phyloP scores from a whole-genome alignment of 2,888 invertebrate genomes.

The Mythimna pallens region DNA sequence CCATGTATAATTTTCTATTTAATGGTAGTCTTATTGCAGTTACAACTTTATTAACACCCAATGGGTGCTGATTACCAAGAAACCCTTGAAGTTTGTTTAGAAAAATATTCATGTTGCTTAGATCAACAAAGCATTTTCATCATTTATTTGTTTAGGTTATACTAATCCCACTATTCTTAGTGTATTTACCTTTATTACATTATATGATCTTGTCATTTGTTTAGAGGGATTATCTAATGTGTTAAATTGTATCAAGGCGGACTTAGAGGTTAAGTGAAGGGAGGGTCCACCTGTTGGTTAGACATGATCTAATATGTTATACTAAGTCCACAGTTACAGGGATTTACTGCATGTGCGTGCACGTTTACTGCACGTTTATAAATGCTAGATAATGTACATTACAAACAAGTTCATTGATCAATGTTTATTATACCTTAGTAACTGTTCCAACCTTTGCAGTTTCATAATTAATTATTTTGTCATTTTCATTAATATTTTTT shows the following conservation, averaged over 20 bases:
- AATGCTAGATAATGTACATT: slow-evolving; percentile 15
- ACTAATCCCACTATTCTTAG: slow-evolving; percentile 29
- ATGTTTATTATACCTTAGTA: neutral
- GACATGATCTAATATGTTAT: slow-evolving; percentile 53
- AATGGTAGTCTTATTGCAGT: slow-evolving; percentile 39
- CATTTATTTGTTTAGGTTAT: slow-evolving; percentile 37
- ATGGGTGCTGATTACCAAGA: neutral
- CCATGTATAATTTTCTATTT: slow-evolving; percentile 52
- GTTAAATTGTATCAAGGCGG: slow-evolving; percentile 47
- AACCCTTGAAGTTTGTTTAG: neutral
- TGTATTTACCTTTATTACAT: slow-evolving; percentile 33
- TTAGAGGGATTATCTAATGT: slow-evolving; percentile 31
- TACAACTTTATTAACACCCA: slow-evolving; percentile 23
- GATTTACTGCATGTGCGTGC: slow-evolving; percentile 30
- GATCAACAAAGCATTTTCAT: slow-evolving; percentile 21
- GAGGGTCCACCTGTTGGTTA: slow-evolving; percentile 47
- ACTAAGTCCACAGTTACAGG: slow-evolving; percentile 27
- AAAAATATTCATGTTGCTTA: slow-evolving; percentile 17
- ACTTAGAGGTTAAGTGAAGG: slow-evolving; percentile 55
- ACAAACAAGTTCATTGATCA: slow-evolving; percentile 15
- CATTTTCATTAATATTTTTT: neutral
- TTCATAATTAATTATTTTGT: neutral
- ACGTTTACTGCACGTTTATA: too few relatives aligned
- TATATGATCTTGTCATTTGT: slow-evolving; percentile 32
- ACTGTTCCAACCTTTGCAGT: slow-evolving; percentile 4